Conservation (phyloP, 2,113 vertebrate species). For the Tetrao urogallus region DNA sequence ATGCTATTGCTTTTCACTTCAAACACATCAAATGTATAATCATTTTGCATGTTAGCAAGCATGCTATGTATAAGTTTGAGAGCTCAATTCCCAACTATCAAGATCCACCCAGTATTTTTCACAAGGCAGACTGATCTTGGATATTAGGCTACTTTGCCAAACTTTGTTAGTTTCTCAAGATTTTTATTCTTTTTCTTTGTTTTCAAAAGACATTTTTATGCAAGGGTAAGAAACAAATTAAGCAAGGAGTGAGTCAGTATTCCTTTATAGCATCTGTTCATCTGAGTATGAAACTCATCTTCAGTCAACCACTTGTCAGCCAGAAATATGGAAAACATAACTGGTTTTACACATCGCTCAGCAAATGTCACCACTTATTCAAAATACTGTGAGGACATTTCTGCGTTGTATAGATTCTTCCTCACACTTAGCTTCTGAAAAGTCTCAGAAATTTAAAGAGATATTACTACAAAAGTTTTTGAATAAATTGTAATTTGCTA, state of each 20-base stretch:
- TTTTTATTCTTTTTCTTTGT: background rate
- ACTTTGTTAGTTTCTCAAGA: background rate
- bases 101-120: background rate
- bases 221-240: background rate
- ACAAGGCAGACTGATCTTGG: background rate
- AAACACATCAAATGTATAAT: background rate
- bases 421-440: background rate
- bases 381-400: background rate
- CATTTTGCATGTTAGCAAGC: background rate
- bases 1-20: background rate
- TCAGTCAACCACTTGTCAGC: background rate
- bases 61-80: background rate
- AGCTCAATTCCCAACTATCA: background rate
- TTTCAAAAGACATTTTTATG: background rate
- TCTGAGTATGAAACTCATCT: background rate
- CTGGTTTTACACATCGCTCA: background rate
- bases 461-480: background rate
- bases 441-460: background rate
- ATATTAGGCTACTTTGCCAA: background rate
- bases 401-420: background rate
- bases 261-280: background rate
- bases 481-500: background rate
- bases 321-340: background rate
- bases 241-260: background rate
- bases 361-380: background rate